A percentile compares a stretch with the other conserved stretches of the same genome.
These are phyloP conservation scores for Eidolon helvum DNA, from an alignment of 2,113 vertebrate genomes.

Conservation along the genomic window DNA sequence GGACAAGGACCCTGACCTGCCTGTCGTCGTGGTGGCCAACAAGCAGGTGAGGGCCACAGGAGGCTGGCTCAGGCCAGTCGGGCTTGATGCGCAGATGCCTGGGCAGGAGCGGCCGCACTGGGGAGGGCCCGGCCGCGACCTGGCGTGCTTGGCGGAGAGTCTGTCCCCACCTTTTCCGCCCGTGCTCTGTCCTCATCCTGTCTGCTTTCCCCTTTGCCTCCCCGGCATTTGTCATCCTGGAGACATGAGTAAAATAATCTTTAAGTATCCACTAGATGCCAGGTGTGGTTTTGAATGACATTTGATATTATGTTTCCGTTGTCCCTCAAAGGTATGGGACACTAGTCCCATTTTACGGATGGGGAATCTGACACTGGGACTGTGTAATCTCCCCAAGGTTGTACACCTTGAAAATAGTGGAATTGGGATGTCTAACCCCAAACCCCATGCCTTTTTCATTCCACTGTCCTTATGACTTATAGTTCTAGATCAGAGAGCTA, in stretches of 20 bases:
- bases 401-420: background rate
- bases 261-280: background rate
- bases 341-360: background rate
- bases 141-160: background rate
- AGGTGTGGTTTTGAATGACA: background rate
- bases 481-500: background rate
- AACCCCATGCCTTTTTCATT: background rate
- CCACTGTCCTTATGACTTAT: background rate
- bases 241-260: background rate
- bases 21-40: constrained; percentile 91
- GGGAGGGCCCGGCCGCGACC: background rate
- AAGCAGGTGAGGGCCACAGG: constrained; percentile 87
- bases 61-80: background rate
- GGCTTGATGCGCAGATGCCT: background rate
- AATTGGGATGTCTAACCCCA: background rate
- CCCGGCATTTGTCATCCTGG: background rate
- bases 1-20: constrained; percentile 83
- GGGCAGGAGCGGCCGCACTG: background rate
- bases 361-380: background rate
- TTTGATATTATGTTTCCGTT: background rate
- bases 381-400: background rate
- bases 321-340: background rate
- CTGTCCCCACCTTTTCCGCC: background rate
- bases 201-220: background rate
- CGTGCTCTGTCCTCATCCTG: background rate